A percentile compares a stretch with the other conserved stretches of the same genome.
These are phyloP conservation scores for Drosophila flavopinicola DNA, from an alignment of 2,888 invertebrate genomes.

Conservation along the genomic window DNA sequence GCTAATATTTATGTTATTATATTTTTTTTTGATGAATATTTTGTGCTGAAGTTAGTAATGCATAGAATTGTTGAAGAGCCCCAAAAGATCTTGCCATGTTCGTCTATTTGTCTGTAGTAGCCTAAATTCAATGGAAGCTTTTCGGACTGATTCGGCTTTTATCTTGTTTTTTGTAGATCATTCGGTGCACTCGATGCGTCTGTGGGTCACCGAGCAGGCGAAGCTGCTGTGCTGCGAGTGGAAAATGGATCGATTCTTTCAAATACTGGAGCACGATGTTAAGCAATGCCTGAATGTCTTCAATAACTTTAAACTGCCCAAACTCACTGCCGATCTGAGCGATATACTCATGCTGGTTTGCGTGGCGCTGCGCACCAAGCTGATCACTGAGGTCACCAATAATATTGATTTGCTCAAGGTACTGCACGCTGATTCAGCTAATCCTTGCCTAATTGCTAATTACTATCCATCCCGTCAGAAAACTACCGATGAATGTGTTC, in stretches of 20 bases:
- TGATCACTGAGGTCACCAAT: conserved; percentile 91
- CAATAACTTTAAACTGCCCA: conserved; percentile 85
- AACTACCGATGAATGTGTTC: conserved; percentile 89
- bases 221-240: conserved; percentile 90
- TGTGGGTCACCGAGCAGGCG: conserved; percentile 91
- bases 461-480: no score
- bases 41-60: no score
- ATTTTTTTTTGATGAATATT: no score
- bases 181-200: conserved; percentile 90
- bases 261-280: conserved; percentile 88
- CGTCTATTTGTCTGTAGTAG: no score
- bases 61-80: no score
- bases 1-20: no score
- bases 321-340: conserved; percentile 85
- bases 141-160: not conserved
- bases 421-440: conserved; percentile 14
- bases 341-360: conserved; percentile 92
- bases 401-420: conserved; percentile 92
- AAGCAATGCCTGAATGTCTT: conserved; percentile 87
- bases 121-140: no score
- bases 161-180: conserved; percentile 87
- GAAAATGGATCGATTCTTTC: conserved; percentile 91
- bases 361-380: conserved; percentile 91
- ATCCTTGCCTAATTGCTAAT: not conserved
- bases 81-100: no score